phyloP scores from a whole-genome alignment of 2,113 vertebrate genomes.

The Oreotragus oreotragus region DNA sequence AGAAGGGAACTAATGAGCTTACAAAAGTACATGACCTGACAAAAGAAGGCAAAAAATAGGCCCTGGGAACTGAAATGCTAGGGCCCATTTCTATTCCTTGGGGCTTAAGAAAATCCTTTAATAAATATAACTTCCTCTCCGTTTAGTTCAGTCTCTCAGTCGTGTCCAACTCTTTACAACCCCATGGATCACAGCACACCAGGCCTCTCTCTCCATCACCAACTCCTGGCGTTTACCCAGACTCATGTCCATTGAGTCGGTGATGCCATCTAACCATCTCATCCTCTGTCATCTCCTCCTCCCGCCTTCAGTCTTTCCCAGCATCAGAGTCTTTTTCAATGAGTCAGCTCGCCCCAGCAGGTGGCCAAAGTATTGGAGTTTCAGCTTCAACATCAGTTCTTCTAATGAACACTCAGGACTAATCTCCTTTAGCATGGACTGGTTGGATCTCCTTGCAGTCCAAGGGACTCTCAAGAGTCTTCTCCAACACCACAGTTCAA shows the following conservation, averaged over 20 bases:
- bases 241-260: not conserved
- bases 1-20: not conserved
- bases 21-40: not conserved
- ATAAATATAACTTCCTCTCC: not conserved
- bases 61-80: not conserved
- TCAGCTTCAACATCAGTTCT: not conserved
- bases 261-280: not conserved
- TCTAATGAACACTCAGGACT: not conserved
- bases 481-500: not conserved
- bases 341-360: not conserved
- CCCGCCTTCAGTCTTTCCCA: not conserved
- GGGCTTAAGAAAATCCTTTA: slow-evolving; percentile 18
- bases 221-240: not conserved
- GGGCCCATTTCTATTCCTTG: not conserved
- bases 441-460: not conserved
- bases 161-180: not conserved
- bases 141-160: not conserved
- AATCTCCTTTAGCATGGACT: not conserved
- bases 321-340: not conserved
- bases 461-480: not conserved
- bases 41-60: not conserved
- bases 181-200: not conserved
- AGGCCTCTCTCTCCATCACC: not conserved
- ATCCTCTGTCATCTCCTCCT: not conserved
- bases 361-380: not conserved